These are phyloP conservation scores for Stichodactyla mertensii DNA, from an alignment of 64 coral and sea anemone genomes.

Conservation along the genomic window DNA sequence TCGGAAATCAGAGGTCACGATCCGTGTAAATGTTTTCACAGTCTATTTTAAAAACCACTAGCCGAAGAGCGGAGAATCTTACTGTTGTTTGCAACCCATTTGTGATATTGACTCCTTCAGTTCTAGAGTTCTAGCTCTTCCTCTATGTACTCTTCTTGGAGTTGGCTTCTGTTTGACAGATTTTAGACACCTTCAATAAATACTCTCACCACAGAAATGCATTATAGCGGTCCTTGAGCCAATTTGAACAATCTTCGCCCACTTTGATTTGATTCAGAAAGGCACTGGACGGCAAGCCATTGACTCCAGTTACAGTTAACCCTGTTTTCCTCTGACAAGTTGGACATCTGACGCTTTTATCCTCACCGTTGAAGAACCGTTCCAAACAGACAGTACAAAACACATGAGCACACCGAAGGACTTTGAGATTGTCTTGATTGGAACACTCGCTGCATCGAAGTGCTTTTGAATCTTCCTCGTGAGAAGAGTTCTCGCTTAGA, in stretches of 20 bases:
- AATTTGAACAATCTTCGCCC: slow-evolving; percentile 1
- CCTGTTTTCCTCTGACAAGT: slow-evolving; percentile 9
- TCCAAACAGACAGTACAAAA: slow-evolving; percentile 44
- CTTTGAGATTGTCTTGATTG: slow-evolving; percentile 18
- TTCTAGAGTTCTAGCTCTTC: neutral
- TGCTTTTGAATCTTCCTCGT: neutral
- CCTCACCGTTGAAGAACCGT: slow-evolving; percentile 8
- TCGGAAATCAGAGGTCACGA: neutral
- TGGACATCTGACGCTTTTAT: slow-evolving; percentile 15
- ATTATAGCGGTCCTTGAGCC: slow-evolving; percentile 29
- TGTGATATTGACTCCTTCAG: neutral
- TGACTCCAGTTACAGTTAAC: slow-evolving; percentile 16
- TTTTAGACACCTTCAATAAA: neutral
- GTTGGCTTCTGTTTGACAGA: neutral
- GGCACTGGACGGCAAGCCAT: slow-evolving; percentile 24
- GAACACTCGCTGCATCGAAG: neutral
- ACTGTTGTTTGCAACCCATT: neutral
- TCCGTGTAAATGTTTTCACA: neutral
- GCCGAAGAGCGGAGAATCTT: neutral
- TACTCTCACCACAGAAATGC: slow-evolving; percentile 35
- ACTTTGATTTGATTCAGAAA: slow-evolving; percentile 47
- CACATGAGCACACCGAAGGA: slow-evolving; percentile 42
- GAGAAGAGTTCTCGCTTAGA: neutral
- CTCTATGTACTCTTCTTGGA: neutral
- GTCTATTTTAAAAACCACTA: neutral